Evolutionary conservation across 2,797 vertebrate genomes (phyloP).

Genomic region (Pagetopsis macropterus): DNA sequence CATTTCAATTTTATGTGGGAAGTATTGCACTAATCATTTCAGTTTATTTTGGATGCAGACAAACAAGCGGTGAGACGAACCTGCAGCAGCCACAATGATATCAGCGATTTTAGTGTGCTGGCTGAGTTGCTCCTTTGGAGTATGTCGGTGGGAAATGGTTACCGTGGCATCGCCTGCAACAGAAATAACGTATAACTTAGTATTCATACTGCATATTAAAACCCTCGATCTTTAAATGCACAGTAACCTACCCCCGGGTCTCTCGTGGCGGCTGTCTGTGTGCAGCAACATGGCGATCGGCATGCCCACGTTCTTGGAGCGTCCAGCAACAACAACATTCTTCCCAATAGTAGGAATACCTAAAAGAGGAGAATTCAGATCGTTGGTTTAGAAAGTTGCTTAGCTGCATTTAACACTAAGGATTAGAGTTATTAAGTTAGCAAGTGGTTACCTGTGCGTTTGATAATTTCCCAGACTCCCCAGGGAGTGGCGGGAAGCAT

Average conservation of each 20-base stretch:
- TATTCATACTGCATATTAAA: not conserved
- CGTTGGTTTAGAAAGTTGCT: not conserved
- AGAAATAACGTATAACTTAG: not conserved
- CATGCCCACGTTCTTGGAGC: slow-evolving; percentile 98
- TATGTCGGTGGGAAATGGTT: slow-evolving; percentile 96
- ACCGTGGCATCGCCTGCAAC: slow-evolving; percentile 94
- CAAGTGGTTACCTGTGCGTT: slow-evolving; percentile 88
- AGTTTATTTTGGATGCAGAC: not conserved
- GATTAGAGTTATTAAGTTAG: not conserved
- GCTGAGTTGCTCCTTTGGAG: slow-evolving; percentile 94
- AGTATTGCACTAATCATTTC: not conserved
- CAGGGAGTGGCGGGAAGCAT: slow-evolving; percentile 97
- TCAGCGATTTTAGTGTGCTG: slow-evolving; percentile 93
- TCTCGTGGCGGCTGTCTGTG: slow-evolving; percentile 92
- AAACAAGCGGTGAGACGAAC: slow-evolving; percentile 67
- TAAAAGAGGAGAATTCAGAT: slow-evolving; percentile 40
- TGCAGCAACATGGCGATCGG: slow-evolving; percentile 98
- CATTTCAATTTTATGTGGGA: too few species aligned
- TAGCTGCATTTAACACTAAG: not conserved
- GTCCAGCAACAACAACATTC: slow-evolving; percentile 95
- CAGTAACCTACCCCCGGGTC: slow-evolving; percentile 88
- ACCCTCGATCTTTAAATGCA: not conserved
- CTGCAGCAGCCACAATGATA: slow-evolving; percentile 95
- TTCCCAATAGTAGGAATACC: slow-evolving; percentile 96
- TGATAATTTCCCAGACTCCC: slow-evolving; percentile 97